Base-by-base conservation (phyloP, 1,140 invertebrate species). In the Magallana angulata region DNA sequence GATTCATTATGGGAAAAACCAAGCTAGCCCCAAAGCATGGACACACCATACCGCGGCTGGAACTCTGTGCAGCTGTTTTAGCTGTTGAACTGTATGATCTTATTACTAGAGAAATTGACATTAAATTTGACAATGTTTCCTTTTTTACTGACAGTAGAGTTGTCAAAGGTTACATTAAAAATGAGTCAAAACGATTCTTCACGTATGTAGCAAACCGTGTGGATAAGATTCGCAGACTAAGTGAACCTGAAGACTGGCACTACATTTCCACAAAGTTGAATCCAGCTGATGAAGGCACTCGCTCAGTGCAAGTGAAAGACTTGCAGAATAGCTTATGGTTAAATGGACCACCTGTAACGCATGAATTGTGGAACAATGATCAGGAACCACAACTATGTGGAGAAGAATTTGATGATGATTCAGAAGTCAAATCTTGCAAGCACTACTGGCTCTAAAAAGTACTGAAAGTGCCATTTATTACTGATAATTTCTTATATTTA, bases 41-140 rank as follows among this genome's bases (percentile, higher is more conserved):
- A 18, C 76, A 85, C 30, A 91, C 85, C 2, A 90, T 89, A 4
- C 89, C 87, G 0, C 64, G 85, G 8, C 57, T 90, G 18, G 89
- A 91, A 71, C 85, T 90, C n/a, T 89, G 87, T 85, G 83, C 30
- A 14, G 89, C 90, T 9, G 85, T 89, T 3, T 80, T 89, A 8
- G 90, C 80, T 14, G 56, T 81, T 0, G 71, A 90, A 56, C 8
- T 87, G 7, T 86, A 71, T 36, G 60, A 76, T 11, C 7, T 64
- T 8, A 62, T 90, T 64, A 24, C 57, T 48, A 1, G 83, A 87
- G 3, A 0, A 90, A 5, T 36, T 89, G 4, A 57, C 85, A 48
- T 11, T 89, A 4, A 24, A 18, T 3, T 60, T 2, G 68, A 81
- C 7, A 57, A 18, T 48, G 30, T 48, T 58, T 7, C 12, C 16